These are phyloP conservation scores for Anorthoa munda DNA, from an alignment of 2,888 invertebrate species.

Conservation along the genomic window DNA sequence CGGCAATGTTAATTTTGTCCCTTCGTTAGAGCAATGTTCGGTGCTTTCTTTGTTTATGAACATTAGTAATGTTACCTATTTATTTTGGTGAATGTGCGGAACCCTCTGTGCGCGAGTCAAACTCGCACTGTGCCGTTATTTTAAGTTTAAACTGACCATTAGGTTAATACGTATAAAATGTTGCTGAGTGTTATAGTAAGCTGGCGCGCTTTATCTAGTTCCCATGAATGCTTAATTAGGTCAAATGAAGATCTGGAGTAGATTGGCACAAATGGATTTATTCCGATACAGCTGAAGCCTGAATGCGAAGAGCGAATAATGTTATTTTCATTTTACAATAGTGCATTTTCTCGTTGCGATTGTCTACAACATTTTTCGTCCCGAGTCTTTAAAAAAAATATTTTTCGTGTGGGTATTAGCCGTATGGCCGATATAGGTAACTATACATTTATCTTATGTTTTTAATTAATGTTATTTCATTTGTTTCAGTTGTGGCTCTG, in stretches of 20 bases:
- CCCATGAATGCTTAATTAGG: slow-evolving; percentile 28
- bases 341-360: background rate
- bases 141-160: background rate
- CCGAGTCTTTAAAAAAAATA: background rate
- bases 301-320: slow-evolving; percentile 17
- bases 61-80: too few species aligned
- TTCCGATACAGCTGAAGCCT: background rate
- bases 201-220: background rate
- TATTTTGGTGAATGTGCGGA: too few species aligned
- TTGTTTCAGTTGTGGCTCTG: slow-evolving; percentile 92
- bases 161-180: background rate
- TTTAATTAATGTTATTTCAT: slow-evolving; percentile 25
- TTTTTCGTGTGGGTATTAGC: too few species aligned
- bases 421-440: background rate
- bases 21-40: too few species aligned
- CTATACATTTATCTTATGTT: background rate
- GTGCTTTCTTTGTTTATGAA: too few species aligned
- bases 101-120: too few species aligned
- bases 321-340: background rate
- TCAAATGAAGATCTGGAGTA: slow-evolving; percentile 14
- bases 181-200: background rate
- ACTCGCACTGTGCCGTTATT: too few species aligned
- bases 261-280: slow-evolving; percentile 10
- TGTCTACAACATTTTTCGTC: background rate
- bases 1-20: too few species aligned